Percentiles rank a stretch among this genome's conserved stretches.
Conservation (phyloP, 2,113 vertebrate genomes). For the Phyllostomus hastatus region DNA sequence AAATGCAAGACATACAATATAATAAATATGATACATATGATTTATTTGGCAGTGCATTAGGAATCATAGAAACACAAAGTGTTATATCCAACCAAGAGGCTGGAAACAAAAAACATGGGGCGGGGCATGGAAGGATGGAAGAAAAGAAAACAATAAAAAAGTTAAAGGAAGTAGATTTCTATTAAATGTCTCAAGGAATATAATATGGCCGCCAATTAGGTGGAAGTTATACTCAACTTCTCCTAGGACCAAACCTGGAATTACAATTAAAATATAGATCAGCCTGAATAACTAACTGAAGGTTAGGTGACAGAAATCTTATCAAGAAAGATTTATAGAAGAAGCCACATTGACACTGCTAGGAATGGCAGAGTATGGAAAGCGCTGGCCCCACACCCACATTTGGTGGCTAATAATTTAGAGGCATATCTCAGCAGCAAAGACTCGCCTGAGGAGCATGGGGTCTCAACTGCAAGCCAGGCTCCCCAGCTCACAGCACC, state of each 20-base stretch:
- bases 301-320: neutral
- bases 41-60: neutral
- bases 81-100: neutral
- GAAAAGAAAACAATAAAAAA: neutral
- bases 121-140: neutral
- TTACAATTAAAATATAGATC: neutral
- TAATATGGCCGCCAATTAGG: neutral
- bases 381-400: neutral
- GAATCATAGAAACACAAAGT: conserved; percentile 38
- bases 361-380: neutral
- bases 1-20: conserved; percentile 12
- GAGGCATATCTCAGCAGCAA: neutral
- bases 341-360: neutral
- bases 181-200: neutral
- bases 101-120: neutral
- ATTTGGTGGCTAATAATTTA: neutral
- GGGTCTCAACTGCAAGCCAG: neutral
- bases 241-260: neutral
- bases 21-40: neutral
- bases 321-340: neutral
- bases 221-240: neutral
- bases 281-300: neutral
- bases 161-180: neutral
- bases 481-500: neutral
- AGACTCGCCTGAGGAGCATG: neutral